phyloP scores from a whole-genome alignment of 1,140 invertebrate species.

The Conus ventricosus region DNA sequence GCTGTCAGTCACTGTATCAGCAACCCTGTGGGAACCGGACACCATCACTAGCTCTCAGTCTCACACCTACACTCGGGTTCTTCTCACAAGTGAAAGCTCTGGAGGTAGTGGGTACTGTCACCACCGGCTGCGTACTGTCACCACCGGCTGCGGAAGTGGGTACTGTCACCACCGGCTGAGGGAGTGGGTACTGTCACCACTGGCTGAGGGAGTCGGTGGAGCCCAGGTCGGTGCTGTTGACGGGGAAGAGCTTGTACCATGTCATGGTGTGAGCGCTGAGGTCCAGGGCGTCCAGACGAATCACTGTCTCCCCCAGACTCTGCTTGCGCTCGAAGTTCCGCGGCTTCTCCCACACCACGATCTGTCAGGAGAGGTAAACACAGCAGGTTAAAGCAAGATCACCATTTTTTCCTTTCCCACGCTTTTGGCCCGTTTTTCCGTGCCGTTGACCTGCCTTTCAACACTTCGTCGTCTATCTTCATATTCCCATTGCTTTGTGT shows the following conservation, averaged over 20 bases:
- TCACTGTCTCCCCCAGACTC: slow-evolving; percentile 88
- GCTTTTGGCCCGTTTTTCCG: too few species aligned
- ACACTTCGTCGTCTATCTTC: too few species aligned
- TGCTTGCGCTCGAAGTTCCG: slow-evolving; percentile 89
- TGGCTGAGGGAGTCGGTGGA: slow-evolving; percentile 35
- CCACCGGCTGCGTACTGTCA: slow-evolving; percentile 56
- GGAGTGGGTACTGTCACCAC: slow-evolving; percentile 63
- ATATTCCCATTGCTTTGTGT: too few species aligned
- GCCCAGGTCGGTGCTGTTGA: slow-evolving; percentile 42
- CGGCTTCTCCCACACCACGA: slow-evolving; percentile 91
- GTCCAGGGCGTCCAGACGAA: slow-evolving; percentile 86
- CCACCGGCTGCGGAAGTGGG: slow-evolving; percentile 42
- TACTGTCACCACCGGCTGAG: slow-evolving; percentile 53
- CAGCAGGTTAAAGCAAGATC: too few species aligned
- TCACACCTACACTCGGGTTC: too few species aligned
- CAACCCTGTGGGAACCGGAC: too few species aligned
- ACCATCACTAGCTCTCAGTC: too few species aligned
- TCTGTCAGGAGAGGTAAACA: slow-evolving; percentile 56
- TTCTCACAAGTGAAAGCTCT: too few species aligned
- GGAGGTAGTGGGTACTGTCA: background rate
- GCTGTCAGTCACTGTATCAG: too few species aligned
- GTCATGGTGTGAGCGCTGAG: slow-evolving; percentile 85
- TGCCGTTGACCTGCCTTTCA: too few species aligned
- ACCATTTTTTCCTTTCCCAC: too few species aligned
- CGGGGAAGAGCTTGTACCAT: slow-evolving; percentile 89